Evolutionary conservation across 2,888 invertebrate species (phyloP), one percentile per base, ranked within the genome.

Genomic region (Noctua janthina): DNA sequence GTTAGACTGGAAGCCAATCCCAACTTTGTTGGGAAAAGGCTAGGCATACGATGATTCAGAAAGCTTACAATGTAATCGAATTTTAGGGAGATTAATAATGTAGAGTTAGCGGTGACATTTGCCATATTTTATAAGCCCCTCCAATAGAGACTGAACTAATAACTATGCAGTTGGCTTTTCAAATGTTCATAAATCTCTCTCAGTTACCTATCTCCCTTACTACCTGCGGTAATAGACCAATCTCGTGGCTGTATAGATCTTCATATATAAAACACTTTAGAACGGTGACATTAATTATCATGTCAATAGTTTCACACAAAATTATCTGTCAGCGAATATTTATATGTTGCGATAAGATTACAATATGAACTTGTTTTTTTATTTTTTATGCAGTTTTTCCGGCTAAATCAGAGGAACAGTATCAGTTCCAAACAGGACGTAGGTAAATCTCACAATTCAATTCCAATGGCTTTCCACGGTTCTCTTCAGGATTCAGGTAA

Each of bases 211-310:
- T 15, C 62, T 62, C 15, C 29, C 0, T 62, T 56, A 5, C 17
- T 69, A 49, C 23, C 59, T 29, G 15, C 20, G 17, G 6, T 23
- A 54, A 85, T 77, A 72, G 23, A 69, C 43, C 17, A 78, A 46
- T 70, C 67, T 64, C 89, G 76, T 78, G 76, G 83, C 89, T 74
- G 7, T 79, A 81, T 88, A 80, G 88, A 89, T 88, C 79, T 75
- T 74, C 49, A 4, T 20, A 7, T 6, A 71, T 0, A 5, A 46
- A 74, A 76, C 17, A 66, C 64, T 72, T 62, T 74, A 29, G 29
- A 3, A 74, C 43, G 13, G 35, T 84, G 76, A 79, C 85, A 74
- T 79, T 67, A 49, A 74, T 54, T 66, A 49, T 35, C n/a, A 69
- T 68, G 73, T 79, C 70, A 67, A 49, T 68, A 77, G 23, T 79